These are phyloP conservation scores for Theropithecus gelada DNA, from an alignment of 2,113 vertebrate species.

Conservation along the genomic window DNA sequence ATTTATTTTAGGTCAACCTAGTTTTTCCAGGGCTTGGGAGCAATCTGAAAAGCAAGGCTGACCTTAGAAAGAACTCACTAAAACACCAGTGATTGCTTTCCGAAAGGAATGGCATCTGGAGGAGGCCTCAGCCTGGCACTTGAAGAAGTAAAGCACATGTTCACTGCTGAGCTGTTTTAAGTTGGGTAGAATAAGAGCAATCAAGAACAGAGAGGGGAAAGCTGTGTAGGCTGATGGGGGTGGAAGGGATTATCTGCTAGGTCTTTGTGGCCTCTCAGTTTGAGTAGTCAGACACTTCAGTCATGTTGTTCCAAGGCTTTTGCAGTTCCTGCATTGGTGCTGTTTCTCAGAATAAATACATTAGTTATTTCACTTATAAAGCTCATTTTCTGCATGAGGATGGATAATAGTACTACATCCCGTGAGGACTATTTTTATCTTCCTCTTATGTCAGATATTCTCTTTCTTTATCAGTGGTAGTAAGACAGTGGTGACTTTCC, in stretches of 20 bases:
- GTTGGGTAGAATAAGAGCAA: conserved; percentile 53
- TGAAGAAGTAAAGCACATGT: background rate
- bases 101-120: conserved; percentile 48
- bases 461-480: conserved; percentile 41
- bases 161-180: conserved; percentile 57
- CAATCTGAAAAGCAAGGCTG: conserved; percentile 62
- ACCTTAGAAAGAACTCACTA: conserved; percentile 59
- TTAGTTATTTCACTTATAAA: conserved; percentile 39
- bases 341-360: conserved; percentile 56
- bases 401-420: background rate
- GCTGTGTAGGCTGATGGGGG: background rate
- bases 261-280: conserved; percentile 19
- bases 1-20: conserved; percentile 67
- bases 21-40: conserved; percentile 44
- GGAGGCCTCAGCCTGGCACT: conserved; percentile 53
- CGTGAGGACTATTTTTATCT: conserved; percentile 49
- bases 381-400: conserved; percentile 57
- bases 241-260: background rate
- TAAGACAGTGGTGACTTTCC: background rate
- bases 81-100: conserved; percentile 62
- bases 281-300: background rate
- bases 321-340: conserved; percentile 27
- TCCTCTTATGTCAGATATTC: conserved; percentile 31
- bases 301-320: background rate
- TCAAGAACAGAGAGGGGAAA: conserved; percentile 41